A percentile compares a stretch with the other conserved stretches of the same genome.
These are phyloP conservation scores for Actinostola sp. DNA, from an alignment of 92 coral and sea anemone species.

Conservation along the genomic window DNA sequence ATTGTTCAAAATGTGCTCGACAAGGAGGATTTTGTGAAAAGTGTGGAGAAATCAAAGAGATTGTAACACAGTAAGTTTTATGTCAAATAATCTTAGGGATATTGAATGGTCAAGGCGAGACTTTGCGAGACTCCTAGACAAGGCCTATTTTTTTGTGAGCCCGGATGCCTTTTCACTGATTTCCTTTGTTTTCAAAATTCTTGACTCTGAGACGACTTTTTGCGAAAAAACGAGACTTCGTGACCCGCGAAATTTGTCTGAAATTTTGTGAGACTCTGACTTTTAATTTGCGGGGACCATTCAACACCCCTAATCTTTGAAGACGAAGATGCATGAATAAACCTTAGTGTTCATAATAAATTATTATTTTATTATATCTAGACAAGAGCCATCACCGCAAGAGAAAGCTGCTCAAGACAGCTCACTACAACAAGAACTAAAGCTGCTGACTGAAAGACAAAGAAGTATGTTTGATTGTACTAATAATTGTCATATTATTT, in stretches of 20 bases:
- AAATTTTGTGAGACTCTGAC: too few relatives aligned
- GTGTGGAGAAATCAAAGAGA: constrained; percentile 74
- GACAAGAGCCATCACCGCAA: constrained; percentile 67
- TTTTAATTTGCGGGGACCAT: too few relatives aligned
- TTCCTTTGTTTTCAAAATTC: too few relatives aligned
- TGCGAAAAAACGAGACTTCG: too few relatives aligned
- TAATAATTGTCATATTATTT: not conserved
- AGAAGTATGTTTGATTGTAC: constrained; percentile 81
- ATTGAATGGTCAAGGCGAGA: too few relatives aligned
- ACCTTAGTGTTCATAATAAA: not conserved
- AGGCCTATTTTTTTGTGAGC: too few relatives aligned
- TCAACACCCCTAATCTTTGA: too few relatives aligned
- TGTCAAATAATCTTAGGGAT: too few relatives aligned
- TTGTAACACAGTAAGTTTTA: constrained; percentile 79
- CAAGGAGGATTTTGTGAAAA: constrained; percentile 83
- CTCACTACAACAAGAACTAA: constrained; percentile 76
- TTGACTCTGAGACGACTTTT: too few relatives aligned
- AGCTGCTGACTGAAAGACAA: constrained; percentile 78
- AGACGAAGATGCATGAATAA: not conserved
- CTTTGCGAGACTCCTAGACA: too few relatives aligned
- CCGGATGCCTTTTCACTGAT: too few relatives aligned
- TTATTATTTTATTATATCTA: constrained; percentile 2
- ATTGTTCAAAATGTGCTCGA: constrained; percentile 82
- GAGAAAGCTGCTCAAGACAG: constrained; percentile 81
- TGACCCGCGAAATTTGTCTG: too few relatives aligned